These are phyloP conservation scores for Gerris lacustris DNA, from an alignment of 2,888 invertebrate species.

Conservation along the genomic window DNA sequence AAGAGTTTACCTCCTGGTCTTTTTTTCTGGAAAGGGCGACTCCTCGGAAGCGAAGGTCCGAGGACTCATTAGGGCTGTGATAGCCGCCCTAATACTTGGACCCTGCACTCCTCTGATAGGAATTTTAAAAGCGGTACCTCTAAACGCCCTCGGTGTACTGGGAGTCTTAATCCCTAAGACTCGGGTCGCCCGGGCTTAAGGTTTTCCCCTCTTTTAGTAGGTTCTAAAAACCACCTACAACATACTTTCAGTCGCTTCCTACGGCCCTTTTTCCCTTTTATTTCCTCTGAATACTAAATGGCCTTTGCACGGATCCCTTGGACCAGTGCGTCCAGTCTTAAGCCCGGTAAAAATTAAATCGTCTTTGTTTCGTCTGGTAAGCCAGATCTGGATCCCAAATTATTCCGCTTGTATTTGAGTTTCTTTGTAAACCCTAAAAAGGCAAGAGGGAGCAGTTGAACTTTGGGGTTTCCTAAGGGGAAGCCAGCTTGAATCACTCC, in stretches of 20 bases:
- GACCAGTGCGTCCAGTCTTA: no score
- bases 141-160: background rate
- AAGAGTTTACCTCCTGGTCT: background rate
- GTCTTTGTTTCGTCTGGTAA: background rate
- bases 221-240: background rate
- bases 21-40: background rate
- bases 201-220: background rate
- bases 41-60: background rate
- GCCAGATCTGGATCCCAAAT: background rate
- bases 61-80: background rate
- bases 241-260: background rate
- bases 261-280: background rate
- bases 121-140: conserved; percentile 5
- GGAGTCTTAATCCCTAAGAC: conserved; percentile 5
- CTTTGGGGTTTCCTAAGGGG: no score
- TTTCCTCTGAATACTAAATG: conserved; percentile 5
- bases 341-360: background rate
- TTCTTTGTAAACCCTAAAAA: no score
- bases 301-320: background rate
- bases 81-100: background rate
- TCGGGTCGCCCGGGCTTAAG: background rate
- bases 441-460: no score
- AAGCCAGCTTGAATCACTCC: no score
- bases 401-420: background rate
- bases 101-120: background rate